These are phyloP conservation scores for Zaprionus obscuricornis DNA, from an alignment of 2,888 invertebrate species.

Conservation along the genomic window DNA sequence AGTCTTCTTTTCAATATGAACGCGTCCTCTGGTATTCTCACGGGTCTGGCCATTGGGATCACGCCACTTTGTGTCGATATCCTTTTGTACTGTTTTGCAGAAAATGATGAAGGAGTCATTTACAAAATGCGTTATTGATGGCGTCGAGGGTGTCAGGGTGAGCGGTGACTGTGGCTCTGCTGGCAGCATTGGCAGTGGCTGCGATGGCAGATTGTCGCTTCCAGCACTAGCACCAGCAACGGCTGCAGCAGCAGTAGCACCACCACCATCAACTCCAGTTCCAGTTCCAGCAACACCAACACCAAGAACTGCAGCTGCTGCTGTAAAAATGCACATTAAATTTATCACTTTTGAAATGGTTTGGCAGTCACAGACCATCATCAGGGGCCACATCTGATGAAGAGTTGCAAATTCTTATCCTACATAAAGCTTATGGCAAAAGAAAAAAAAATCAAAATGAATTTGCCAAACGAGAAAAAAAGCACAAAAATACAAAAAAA, in stretches of 20 bases:
- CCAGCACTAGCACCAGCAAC: conserved; percentile 1
- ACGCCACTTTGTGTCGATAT: conserved; percentile 81
- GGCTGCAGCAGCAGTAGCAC: conserved; percentile 1
- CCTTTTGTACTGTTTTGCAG: conserved; percentile 80
- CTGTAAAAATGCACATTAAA: conserved; percentile 56
- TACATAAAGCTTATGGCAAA: not conserved
- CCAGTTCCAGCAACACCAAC: conserved; percentile 63
- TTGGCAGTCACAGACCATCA: not conserved
- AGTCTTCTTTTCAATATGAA: conserved; percentile 83
- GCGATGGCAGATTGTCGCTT: conserved; percentile 19
- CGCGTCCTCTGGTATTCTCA: conserved; percentile 82
- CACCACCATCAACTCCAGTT: too few species aligned
- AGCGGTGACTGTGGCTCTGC: conserved; percentile 44
- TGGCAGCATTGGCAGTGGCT: conserved; percentile 2
- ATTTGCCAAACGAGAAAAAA: too few species aligned
- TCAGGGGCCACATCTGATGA: conserved; percentile 6
- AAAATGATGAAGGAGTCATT: conserved; percentile 84
- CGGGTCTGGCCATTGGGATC: conserved; percentile 80
- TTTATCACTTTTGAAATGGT: conserved; percentile 48
- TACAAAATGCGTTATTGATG: conserved; percentile 83
- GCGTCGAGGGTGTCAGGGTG: conserved; percentile 78
- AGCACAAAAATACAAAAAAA: too few species aligned
- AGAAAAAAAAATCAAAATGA: too few species aligned
- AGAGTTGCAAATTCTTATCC: conserved; percentile 12
- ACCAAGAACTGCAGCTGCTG: conserved; percentile 57